phyloP scores from a whole-genome alignment of 1,140 invertebrate genomes.

The Macrobrachium rosenbergii region DNA sequence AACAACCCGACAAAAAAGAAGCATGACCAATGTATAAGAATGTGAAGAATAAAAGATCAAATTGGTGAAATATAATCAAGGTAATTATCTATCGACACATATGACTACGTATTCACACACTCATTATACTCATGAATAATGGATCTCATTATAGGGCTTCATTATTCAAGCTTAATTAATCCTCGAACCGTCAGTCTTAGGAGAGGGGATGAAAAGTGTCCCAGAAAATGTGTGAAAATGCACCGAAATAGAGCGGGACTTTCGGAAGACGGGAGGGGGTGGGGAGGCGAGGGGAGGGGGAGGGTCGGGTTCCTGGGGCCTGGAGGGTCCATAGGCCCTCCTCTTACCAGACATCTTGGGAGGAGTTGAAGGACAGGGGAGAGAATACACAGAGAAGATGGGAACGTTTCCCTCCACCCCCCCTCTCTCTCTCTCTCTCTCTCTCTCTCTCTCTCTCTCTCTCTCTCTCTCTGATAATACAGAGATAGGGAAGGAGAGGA shows the following conservation, averaged over 20 bases:
- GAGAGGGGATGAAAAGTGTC: conserved; percentile 36
- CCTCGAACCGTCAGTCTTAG: conserved; percentile 61
- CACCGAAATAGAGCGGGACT: too few species aligned
- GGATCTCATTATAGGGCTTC: conserved; percentile 60
- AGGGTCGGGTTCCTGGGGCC: too few species aligned
- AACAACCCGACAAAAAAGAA: background rate
- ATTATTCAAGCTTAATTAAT: conserved; percentile 62
- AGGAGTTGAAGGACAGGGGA: too few species aligned
- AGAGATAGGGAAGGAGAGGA: too few species aligned
- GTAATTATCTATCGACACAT: conserved; percentile 29
- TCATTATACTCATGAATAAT: conserved; percentile 64
- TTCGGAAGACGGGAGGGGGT: background rate
- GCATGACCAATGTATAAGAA: background rate
- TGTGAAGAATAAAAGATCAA: background rate
- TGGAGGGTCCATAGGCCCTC: too few species aligned
- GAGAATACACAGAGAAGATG: too few species aligned
- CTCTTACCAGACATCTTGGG: too few species aligned
- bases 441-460: too few species aligned
- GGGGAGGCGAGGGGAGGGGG: background rate
- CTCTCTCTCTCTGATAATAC: too few species aligned
- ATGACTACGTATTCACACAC: conserved; percentile 49
- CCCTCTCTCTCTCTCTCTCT: too few species aligned
- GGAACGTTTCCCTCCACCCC: too few species aligned
- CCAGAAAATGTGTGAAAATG: conserved; percentile 34
- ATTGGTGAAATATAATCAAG: conserved; percentile 5